Evolutionary conservation across 2,113 vertebrate species (phyloP).

Genomic region (Myiagra hebetior): DNA sequence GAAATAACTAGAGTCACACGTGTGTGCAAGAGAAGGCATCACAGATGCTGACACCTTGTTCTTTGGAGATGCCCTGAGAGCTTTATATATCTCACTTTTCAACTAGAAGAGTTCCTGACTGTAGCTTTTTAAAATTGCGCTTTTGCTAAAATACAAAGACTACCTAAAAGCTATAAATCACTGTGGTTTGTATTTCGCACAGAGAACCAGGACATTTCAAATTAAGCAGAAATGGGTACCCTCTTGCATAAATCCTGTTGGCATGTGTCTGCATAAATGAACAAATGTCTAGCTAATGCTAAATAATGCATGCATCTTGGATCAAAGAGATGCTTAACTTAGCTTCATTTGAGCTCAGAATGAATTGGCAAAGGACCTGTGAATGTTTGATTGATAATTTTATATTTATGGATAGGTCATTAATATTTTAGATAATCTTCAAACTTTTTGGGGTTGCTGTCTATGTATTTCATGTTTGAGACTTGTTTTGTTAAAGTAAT

Average conservation of each 20-base stretch:
- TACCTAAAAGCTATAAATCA: background rate
- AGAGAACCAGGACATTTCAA: constrained; percentile 5
- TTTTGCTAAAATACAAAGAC: background rate
- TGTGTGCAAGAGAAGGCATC: background rate
- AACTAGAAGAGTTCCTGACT: background rate
- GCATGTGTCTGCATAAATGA: constrained; percentile 33
- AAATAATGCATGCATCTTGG: constrained; percentile 37
- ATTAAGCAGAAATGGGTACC: background rate
- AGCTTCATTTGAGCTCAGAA: background rate
- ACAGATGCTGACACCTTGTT: background rate
- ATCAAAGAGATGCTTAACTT: constrained; percentile 37
- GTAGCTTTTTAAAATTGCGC: background rate
- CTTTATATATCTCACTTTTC: background rate
- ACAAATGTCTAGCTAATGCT: constrained; percentile 26
- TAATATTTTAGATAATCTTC: constrained; percentile 26
- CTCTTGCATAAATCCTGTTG: constrained; percentile 4
- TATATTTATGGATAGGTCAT: background rate
- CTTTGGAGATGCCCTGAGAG: background rate
- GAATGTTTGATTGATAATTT: constrained; percentile 7
- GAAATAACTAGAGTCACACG: rapidly evolving
- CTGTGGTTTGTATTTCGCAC: background rate
- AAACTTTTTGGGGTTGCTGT: background rate
- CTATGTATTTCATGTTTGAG: background rate
- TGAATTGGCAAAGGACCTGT: background rate
- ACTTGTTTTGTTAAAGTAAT: background rate